phyloP scores from a whole-genome alignment of 2,113 vertebrate genomes.

The Gobio gobio region DNA sequence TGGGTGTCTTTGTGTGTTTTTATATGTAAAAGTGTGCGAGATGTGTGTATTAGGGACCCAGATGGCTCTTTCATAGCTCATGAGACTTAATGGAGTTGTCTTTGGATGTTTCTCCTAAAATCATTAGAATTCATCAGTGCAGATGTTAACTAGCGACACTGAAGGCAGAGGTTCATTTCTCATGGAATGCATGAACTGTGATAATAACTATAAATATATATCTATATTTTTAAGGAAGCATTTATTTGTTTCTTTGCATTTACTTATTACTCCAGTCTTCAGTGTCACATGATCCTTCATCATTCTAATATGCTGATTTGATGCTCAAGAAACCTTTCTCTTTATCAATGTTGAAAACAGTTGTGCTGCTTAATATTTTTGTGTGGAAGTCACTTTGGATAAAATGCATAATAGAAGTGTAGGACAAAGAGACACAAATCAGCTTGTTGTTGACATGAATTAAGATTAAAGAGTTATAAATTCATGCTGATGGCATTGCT shows the following conservation, averaged over 20 bases:
- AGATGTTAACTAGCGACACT: not conserved
- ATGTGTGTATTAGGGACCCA: not conserved
- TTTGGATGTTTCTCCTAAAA: not conserved
- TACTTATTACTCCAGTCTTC: not conserved
- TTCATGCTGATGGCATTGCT: not conserved
- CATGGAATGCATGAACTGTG: not conserved
- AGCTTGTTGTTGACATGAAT: not conserved
- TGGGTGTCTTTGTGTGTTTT: not conserved
- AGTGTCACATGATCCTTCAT: not conserved
- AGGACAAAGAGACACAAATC: not conserved
- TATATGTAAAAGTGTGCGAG: not conserved
- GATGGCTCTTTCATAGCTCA: not conserved
- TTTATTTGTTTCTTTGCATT: not conserved
- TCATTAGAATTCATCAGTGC: not conserved
- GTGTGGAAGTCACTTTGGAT: not conserved
- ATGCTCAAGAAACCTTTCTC: not conserved
- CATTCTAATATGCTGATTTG: not conserved
- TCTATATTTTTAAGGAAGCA: no score
- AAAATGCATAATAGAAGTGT: not conserved
- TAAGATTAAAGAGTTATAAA: not conserved
- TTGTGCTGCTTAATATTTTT: not conserved
- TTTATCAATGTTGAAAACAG: not conserved
- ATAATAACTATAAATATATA: not conserved
- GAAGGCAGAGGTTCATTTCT: not conserved
- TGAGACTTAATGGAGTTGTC: not conserved